Percentiles rank a stretch among this genome's conserved stretches.
These are phyloP conservation scores for Astyanax mexicanus DNA, from an alignment of 2,797 vertebrate genomes.

Conservation along the genomic window DNA sequence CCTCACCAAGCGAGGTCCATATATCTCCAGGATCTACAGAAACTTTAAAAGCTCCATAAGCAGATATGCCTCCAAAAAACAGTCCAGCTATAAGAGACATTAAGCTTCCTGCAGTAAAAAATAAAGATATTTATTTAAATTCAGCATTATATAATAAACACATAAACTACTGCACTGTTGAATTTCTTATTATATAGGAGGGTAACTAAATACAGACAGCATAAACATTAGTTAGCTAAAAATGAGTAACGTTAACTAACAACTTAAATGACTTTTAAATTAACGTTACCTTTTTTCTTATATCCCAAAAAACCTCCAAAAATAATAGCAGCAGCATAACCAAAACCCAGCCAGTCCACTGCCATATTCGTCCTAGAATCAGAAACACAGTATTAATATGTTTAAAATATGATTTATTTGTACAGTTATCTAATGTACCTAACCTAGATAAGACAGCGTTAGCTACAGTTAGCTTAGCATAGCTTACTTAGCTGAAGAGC, in stretches of 20 bases:
- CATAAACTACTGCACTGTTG: not conserved
- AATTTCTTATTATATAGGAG: not conserved
- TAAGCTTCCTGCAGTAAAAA: conserved; percentile 79
- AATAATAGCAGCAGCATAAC: not conserved
- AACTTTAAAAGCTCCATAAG: conserved; percentile 86
- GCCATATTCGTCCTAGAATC: not conserved
- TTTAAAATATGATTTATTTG: no score
- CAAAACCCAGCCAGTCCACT: not conserved
- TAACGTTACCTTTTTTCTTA: not conserved
- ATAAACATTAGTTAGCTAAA: no score
- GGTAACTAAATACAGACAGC: no score
- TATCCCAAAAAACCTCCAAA: conserved; percentile 1
- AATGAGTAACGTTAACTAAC: no score
- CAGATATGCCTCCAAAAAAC: conserved; percentile 83
- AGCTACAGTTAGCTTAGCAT: no score
- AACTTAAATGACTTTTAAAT: no score
- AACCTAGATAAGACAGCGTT: no score
- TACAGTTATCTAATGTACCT: no score
- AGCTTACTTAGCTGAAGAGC: no score
- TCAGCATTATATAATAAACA: not conserved
- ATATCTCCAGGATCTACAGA: conserved; percentile 81
- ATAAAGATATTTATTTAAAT: no score
- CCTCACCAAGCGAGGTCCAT: conserved; percentile 89
- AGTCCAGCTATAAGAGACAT: conserved; percentile 89
- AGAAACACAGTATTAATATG: not conserved